Conservation (phyloP, 2,113 vertebrate genomes). For the Sigmodon hispidus region DNA sequence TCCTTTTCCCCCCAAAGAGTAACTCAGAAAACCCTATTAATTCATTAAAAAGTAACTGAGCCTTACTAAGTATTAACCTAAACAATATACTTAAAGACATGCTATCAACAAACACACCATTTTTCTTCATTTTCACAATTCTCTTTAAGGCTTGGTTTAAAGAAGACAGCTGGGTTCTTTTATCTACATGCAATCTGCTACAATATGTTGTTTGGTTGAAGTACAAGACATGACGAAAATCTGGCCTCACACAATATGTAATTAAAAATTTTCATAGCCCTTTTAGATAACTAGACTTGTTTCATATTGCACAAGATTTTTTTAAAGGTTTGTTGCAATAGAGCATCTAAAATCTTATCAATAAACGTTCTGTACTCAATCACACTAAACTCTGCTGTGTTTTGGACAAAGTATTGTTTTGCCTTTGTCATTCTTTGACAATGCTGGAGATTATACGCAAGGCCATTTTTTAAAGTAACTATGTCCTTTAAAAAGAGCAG, state of each 20-base stretch:
- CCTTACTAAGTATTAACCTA: not conserved
- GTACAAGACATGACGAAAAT: conserved; percentile 47
- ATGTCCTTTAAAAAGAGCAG: not conserved
- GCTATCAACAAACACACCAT: not conserved
- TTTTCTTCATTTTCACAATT: not conserved
- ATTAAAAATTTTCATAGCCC: conserved; percentile 21
- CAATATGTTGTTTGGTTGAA: conserved; percentile 39
- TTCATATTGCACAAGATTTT: conserved; percentile 18
- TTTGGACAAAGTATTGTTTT: not conserved
- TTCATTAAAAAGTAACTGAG: not conserved
- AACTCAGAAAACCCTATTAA: conserved; percentile 26
- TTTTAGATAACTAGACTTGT: conserved; percentile 30
- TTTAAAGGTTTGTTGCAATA: conserved; percentile 41
- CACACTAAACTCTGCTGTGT: not conserved
- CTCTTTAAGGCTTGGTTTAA: not conserved
- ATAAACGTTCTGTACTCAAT: not conserved
- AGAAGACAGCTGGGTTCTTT: conserved; percentile 38
- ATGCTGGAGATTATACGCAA: not conserved
- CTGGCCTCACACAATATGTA: not conserved
- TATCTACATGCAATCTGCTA: conserved; percentile 18
- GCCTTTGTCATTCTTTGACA: too few relatives aligned
- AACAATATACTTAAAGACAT: not conserved
- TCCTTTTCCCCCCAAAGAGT: too few relatives aligned
- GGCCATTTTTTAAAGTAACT: conserved; percentile 14
- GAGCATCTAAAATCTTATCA: conserved; percentile 8